phyloP scores from a whole-genome alignment of 2,113 vertebrate genomes.

The Microtus montanus region DNA sequence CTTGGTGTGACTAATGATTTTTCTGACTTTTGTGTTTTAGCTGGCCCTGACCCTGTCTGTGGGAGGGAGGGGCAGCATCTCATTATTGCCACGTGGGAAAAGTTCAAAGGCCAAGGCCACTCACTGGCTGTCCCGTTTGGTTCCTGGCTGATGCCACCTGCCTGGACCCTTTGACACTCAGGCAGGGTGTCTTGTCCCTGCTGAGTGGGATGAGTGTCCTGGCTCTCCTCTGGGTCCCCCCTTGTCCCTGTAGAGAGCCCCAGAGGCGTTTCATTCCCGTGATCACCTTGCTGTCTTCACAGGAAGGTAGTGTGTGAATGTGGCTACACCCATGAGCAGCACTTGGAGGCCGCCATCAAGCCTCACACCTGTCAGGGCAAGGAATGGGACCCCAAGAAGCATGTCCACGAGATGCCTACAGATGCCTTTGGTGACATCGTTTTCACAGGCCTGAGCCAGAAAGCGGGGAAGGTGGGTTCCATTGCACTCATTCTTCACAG shows the following conservation, averaged over 20 bases:
- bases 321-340: slow-evolving; percentile 88
- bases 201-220: no score
- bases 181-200: background rate
- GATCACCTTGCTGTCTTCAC: background rate
- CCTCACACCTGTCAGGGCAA: slow-evolving; percentile 83
- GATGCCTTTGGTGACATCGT: slow-evolving; percentile 94
- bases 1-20: background rate
- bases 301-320: slow-evolving; percentile 90
- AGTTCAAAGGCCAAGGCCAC: background rate
- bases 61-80: background rate
- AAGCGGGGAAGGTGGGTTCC: slow-evolving; percentile 88
- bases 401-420: slow-evolving; percentile 89
- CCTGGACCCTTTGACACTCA: rapidly evolving
- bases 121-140: rapidly evolving
- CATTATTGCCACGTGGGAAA: background rate
- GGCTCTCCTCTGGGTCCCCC: background rate
- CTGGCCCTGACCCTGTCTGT: background rate
- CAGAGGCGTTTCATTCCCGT: background rate
- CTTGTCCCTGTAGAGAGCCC: rapidly evolving
- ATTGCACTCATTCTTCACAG: rapidly evolving
- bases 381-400: slow-evolving; percentile 88
- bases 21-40: background rate
- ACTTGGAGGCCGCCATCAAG: slow-evolving; percentile 87
- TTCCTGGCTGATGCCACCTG: background rate
- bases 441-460: slow-evolving; percentile 90